A percentile compares a stretch with the other conserved stretches of the same genome.
These are phyloP conservation scores for Solenopsis fugax DNA, from an alignment of 1,140 invertebrate species.

Conservation along the genomic window DNA sequence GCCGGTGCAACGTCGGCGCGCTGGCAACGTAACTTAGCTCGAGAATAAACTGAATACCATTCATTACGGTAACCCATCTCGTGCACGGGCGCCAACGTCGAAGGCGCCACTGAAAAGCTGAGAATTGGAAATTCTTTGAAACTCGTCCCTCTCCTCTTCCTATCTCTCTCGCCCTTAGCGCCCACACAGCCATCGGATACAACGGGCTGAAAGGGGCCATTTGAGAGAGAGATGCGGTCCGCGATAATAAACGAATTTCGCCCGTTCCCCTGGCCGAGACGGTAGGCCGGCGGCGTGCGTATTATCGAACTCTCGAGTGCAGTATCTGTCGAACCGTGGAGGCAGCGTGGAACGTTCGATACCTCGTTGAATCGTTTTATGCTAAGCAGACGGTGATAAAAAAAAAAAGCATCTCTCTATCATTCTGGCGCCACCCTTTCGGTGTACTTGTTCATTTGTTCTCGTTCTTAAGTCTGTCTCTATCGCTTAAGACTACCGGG, in stretches of 20 bases:
- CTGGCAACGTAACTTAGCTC: slow-evolving; percentile 77
- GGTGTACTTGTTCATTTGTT: slow-evolving; percentile 31
- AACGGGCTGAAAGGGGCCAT: slow-evolving; percentile 63
- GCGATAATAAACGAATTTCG: slow-evolving; percentile 74
- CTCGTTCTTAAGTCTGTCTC: slow-evolving; percentile 6
- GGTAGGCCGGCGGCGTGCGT: slow-evolving; percentile 66
- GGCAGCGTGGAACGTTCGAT: slow-evolving; percentile 25
- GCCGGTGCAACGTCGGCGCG: slow-evolving; percentile 59
- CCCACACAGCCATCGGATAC: slow-evolving; percentile 43
- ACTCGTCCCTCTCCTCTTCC: slow-evolving; percentile 29
- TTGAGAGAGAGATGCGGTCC: slow-evolving; percentile 68
- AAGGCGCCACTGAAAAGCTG: slow-evolving; percentile 78
- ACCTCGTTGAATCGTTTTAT: slow-evolving; percentile 39
- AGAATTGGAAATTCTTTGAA: slow-evolving; percentile 84
- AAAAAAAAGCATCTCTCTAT: slow-evolving; percentile 50
- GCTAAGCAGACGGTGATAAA: slow-evolving; percentile 43
- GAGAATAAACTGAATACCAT: slow-evolving; percentile 84
- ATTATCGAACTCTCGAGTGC: slow-evolving; percentile 66
- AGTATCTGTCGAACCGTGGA: slow-evolving; percentile 7
- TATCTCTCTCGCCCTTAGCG: not conserved
- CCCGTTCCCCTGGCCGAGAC: not conserved
- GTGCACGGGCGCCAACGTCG: slow-evolving; percentile 72
- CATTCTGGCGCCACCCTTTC: slow-evolving; percentile 36
- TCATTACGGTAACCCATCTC: slow-evolving; percentile 80
- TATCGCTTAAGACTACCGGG: slow-evolving; percentile 5